A percentile compares a stretch with the other conserved stretches of the same genome.
These are phyloP conservation scores for Chaetodon trifascialis DNA, from an alignment of 2,113 vertebrate genomes.

Conservation along the genomic window DNA sequence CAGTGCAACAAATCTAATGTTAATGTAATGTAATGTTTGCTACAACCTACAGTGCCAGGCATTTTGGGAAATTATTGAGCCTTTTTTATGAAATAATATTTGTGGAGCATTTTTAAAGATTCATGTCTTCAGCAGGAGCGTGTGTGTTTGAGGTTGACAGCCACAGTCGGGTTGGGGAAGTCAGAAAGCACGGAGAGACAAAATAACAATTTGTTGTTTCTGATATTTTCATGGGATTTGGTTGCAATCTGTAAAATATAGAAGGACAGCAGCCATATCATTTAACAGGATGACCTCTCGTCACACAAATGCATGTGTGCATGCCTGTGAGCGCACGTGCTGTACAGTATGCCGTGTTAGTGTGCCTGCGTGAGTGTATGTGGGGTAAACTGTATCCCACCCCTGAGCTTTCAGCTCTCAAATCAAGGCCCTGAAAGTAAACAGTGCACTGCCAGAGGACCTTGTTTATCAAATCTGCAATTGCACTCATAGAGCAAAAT, in stretches of 20 bases:
- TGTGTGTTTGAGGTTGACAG: too few species aligned
- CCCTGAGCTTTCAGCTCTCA: slow-evolving; percentile 83
- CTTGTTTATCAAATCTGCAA: slow-evolving; percentile 87
- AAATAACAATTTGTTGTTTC: not conserved
- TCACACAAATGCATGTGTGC: slow-evolving; percentile 16
- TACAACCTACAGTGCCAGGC: not conserved
- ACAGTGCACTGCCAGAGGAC: slow-evolving; percentile 85
- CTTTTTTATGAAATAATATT: not conserved
- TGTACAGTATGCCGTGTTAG: slow-evolving; percentile 41
- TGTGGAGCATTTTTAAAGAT: not conserved
- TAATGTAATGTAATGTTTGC: slow-evolving; percentile 10
- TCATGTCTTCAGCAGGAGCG: not conserved
- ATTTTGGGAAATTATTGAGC: not conserved
- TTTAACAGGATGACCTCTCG: slow-evolving; percentile 17
- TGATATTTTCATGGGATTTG: not conserved
- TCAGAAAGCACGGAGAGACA: not conserved
- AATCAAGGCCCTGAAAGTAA: slow-evolving; percentile 92
- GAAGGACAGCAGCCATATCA: not conserved
- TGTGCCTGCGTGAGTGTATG: slow-evolving; percentile 54
- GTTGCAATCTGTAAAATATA: not conserved
- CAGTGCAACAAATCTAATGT: not conserved
- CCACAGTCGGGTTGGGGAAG: not conserved
- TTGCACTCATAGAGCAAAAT: slow-evolving; percentile 92
- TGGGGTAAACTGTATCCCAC: slow-evolving; percentile 74
- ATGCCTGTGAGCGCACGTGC: not conserved